These are phyloP conservation scores for Siniperca undulata DNA, from an alignment of 2,797 vertebrate species.

Conservation along the genomic window DNA sequence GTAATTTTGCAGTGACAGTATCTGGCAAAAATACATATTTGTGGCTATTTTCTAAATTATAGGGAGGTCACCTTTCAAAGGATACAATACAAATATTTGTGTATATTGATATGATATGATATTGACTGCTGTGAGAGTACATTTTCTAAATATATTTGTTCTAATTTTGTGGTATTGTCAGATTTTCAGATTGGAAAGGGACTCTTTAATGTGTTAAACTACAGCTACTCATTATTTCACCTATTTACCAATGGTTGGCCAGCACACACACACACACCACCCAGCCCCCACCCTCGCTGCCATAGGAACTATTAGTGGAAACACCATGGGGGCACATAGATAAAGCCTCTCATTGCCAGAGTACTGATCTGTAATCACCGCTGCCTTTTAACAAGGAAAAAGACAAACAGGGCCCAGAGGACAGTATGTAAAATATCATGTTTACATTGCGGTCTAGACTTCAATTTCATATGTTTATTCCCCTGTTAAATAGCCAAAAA, in stretches of 20 bases:
- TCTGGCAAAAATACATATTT: background rate
- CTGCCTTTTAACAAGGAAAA: constrained; percentile 52
- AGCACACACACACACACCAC: background rate
- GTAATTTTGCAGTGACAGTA: background rate
- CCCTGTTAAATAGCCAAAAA: background rate
- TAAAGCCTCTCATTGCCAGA: constrained; percentile 47
- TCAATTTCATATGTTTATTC: background rate
- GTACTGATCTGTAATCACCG: constrained; percentile 63
- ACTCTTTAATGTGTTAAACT: background rate
- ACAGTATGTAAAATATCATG: constrained; percentile 23
- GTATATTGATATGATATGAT: background rate
- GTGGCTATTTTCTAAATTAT: background rate
- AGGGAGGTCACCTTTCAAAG: constrained; percentile 5
- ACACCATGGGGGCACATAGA: constrained; percentile 53
- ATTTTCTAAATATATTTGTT: background rate
- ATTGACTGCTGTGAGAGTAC: background rate
- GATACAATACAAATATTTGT: background rate
- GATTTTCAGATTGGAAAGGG: background rate
- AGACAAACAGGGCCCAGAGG: constrained; percentile 53
- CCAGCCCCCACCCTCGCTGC: background rate
- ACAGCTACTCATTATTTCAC: background rate
- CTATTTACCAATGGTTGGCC: background rate
- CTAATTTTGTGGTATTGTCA: background rate
- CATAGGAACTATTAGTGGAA: constrained; percentile 38
- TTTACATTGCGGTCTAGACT: constrained; percentile 18